These are phyloP conservation scores for Homarus gammarus DNA, from an alignment of 2,888 invertebrate genomes.

Conservation along the genomic window DNA sequence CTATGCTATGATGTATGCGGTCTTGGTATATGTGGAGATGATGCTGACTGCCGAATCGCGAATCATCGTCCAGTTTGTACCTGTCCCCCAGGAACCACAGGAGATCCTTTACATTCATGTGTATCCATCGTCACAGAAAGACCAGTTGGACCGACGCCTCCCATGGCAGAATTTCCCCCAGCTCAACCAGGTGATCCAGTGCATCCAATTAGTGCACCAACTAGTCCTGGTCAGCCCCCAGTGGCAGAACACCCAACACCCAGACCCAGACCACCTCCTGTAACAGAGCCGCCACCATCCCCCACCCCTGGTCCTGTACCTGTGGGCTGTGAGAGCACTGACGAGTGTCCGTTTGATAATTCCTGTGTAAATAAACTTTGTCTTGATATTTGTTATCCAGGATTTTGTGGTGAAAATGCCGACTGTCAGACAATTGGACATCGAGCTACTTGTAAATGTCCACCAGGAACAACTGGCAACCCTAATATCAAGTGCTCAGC, in stretches of 20 bases:
- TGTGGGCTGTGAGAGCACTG: conserved; percentile 67
- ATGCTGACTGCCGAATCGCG: conserved; percentile 89
- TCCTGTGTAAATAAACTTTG: conserved; percentile 76
- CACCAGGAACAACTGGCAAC: conserved; percentile 77
- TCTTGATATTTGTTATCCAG: conserved; percentile 71
- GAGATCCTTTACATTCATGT: conserved; percentile 79
- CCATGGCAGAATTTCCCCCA: conserved; percentile 45
- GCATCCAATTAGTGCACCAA: conserved; percentile 43
- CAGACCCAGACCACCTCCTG: conserved; percentile 38
- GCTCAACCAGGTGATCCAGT: conserved; percentile 29
- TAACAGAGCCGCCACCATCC: conserved; percentile 47
- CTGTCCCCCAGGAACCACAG: conserved; percentile 87
- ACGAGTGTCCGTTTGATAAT: conserved; percentile 69
- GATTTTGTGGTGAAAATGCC: conserved; percentile 78
- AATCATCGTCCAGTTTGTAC: conserved; percentile 91
- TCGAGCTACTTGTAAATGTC: conserved; percentile 86
- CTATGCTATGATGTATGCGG: conserved; percentile 92
- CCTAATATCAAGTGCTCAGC: conserved; percentile 76
- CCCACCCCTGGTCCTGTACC: conserved; percentile 66
- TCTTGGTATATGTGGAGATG: conserved; percentile 87
- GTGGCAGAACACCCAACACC: conserved; percentile 41
- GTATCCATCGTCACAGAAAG: conserved; percentile 14
- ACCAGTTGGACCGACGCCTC: neutral
- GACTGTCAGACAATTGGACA: conserved; percentile 86
- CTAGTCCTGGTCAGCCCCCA: conserved; percentile 42